A percentile compares a stretch with the other conserved stretches of the same genome.
These are phyloP conservation scores for Drosophila kohkoa DNA, from an alignment of 1,140 invertebrate genomes.

Conservation along the genomic window DNA sequence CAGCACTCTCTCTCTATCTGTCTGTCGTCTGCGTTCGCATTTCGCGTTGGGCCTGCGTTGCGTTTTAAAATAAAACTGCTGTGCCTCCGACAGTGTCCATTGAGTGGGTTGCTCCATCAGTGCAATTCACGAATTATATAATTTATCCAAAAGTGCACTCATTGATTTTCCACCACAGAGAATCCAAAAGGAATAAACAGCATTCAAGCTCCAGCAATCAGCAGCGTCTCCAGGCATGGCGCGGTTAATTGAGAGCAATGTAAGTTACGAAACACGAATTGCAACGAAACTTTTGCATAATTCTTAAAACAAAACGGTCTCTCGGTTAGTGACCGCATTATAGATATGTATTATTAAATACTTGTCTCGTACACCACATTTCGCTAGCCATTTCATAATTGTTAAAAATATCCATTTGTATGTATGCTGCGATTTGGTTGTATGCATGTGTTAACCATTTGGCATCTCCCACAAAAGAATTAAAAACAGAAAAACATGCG, in stretches of 20 bases:
- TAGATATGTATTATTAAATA: background rate
- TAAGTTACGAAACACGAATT: conserved; percentile 64
- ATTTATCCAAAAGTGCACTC: conserved; percentile 51
- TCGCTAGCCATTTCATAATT: conserved; percentile 54
- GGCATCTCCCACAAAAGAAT: conserved; percentile 43
- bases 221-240: conserved; percentile 58
- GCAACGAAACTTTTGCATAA: conserved; percentile 66
- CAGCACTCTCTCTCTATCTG: background rate
- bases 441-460: conserved; percentile 30
- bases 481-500: conserved; percentile 2
- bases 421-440: conserved; percentile 1
- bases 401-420: conserved; percentile 50
- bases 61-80: conserved; percentile 45
- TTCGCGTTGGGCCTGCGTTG: conserved; percentile 46
- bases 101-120: conserved; percentile 39
- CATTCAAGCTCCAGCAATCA: conserved; percentile 21
- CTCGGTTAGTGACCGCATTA: background rate
- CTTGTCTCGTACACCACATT: conserved; percentile 17
- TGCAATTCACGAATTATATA: conserved; percentile 54
- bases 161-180: conserved; percentile 35
- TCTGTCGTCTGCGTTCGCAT: conserved; percentile 22
- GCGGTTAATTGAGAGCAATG: conserved; percentile 71
- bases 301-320: conserved; percentile 17
- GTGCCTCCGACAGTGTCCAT: conserved; percentile 14
- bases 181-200: background rate